Evolutionary conservation across 2,888 invertebrate genomes (phyloP).

Genomic region (Clepsis dumicolana): DNA sequence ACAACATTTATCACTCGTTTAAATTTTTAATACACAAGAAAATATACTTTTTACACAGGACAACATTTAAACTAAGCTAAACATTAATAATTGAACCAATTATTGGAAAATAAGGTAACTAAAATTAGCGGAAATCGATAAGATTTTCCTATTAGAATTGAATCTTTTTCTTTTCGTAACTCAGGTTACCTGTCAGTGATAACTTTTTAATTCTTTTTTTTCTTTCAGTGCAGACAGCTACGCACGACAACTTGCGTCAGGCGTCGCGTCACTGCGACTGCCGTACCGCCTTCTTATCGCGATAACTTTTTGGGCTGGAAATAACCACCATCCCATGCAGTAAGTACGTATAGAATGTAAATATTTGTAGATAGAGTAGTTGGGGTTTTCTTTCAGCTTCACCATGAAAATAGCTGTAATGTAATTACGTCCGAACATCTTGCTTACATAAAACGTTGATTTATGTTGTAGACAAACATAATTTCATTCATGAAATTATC

Average conservation of each 20-base stretch:
- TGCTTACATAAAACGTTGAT: not conserved
- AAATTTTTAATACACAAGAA: constrained; percentile 48
- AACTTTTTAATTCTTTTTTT: constrained; percentile 55
- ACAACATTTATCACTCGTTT: constrained; percentile 45
- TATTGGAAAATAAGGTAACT: constrained; percentile 43
- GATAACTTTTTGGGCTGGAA: constrained; percentile 54
- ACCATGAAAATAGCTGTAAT: constrained; percentile 18
- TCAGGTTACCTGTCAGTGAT: constrained; percentile 71
- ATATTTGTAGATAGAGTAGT: constrained; percentile 48
- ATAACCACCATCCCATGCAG: constrained; percentile 54
- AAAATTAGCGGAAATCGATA: constrained; percentile 55
- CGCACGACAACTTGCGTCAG: constrained; percentile 57
- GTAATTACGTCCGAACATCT: not conserved
- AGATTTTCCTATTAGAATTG: constrained; percentile 25
- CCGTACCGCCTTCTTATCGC: constrained; percentile 50
- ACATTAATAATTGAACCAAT: constrained; percentile 45
- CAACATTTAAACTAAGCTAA: constrained; percentile 50
- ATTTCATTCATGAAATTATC: constrained; percentile 3
- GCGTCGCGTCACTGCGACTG: constrained; percentile 61
- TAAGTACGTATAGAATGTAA: constrained; percentile 44
- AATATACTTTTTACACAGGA: constrained; percentile 57
- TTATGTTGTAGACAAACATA: not conserved
- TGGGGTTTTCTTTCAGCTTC: not conserved
- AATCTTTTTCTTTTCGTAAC: constrained; percentile 35
- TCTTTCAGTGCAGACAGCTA: constrained; percentile 48